Evolutionary conservation across 2,113 vertebrate genomes (phyloP).

Genomic region (Labeo catla): DNA sequence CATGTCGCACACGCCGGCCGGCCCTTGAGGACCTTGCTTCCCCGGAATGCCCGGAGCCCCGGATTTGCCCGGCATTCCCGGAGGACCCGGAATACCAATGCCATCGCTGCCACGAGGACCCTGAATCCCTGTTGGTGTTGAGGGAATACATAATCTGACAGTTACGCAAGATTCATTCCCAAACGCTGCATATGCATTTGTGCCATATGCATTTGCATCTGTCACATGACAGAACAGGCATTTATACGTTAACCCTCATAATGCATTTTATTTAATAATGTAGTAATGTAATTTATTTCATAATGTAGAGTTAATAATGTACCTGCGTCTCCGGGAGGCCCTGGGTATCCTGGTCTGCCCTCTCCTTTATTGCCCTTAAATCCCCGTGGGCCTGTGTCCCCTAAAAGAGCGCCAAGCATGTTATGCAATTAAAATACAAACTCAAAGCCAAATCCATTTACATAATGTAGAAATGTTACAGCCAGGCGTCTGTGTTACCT

Average conservation of each 20-base stretch:
- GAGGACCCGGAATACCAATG: slow-evolving; percentile 70
- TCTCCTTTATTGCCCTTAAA: slow-evolving; percentile 79
- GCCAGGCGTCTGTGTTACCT: slow-evolving; percentile 66
- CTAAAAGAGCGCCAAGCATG: slow-evolving; percentile 58
- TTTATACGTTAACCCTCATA: neutral
- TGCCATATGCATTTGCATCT: neutral
- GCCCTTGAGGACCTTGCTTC: slow-evolving; percentile 72
- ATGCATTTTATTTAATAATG: neutral
- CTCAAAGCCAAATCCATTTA: slow-evolving; percentile 17
- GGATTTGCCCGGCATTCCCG: slow-evolving; percentile 76
- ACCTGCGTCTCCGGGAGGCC: slow-evolving; percentile 76
- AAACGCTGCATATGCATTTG: neutral
- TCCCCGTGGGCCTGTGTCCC: slow-evolving; percentile 74
- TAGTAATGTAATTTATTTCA: neutral
- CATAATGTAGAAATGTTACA: neutral
- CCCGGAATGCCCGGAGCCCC: slow-evolving; percentile 73
- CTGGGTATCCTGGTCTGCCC: slow-evolving; percentile 70
- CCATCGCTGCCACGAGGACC: slow-evolving; percentile 77
- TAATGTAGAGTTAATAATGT: neutral
- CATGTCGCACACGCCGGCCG: slow-evolving; percentile 76
- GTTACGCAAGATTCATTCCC: neutral
- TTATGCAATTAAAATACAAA: slow-evolving; percentile 11
- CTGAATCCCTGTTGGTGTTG: slow-evolving; percentile 66
- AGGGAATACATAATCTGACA: neutral
- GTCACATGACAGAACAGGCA: neutral